These are phyloP conservation scores for Dendropsophus ebraccatus DNA, from an alignment of 2,113 vertebrate species.

Conservation along the genomic window DNA sequence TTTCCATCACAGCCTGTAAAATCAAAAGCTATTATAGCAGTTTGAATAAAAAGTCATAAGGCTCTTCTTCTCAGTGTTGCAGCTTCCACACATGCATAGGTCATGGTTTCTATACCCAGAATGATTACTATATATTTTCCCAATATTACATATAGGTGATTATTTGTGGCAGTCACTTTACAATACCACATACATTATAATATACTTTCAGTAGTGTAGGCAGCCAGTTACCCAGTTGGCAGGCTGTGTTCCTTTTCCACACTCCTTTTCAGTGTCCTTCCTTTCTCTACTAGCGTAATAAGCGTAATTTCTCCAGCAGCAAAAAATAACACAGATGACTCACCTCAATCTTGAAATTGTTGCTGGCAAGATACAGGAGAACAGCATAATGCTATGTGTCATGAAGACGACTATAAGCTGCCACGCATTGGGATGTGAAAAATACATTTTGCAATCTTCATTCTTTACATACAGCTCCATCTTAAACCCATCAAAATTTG, in stretches of 20 bases:
- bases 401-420: neutral
- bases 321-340: constrained; percentile 33
- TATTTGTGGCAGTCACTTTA: neutral
- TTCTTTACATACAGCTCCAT: neutral
- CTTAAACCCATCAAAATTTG: neutral
- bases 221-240: neutral
- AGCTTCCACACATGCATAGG: neutral
- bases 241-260: neutral
- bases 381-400: constrained; percentile 2
- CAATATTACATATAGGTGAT: neutral
- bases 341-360: constrained; percentile 29
- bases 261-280: neutral
- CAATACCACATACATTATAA: neutral
- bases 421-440: neutral
- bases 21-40: neutral
- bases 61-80: neutral
- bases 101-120: neutral
- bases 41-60: neutral
- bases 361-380: constrained; percentile 31
- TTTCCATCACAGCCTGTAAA: neutral
- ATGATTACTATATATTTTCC: neutral
- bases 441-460: constrained; percentile 12
- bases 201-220: neutral
- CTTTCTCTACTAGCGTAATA: neutral
- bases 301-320: constrained; percentile 36